Percentiles rank a stretch among this genome's conserved stretches.
phyloP scores from a whole-genome alignment of 2,888 invertebrate genomes.

The Thera britannica region DNA sequence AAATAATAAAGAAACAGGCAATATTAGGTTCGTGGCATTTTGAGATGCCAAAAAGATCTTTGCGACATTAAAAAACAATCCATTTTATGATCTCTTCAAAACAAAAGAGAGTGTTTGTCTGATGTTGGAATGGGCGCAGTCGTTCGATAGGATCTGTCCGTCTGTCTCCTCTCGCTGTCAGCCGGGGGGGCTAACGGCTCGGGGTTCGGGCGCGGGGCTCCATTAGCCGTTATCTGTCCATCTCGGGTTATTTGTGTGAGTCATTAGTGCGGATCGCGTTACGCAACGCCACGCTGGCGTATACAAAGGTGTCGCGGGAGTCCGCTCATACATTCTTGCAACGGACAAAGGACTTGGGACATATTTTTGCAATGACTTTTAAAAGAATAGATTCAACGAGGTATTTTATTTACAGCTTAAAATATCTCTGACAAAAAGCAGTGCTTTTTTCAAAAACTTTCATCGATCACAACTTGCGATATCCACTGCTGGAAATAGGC shows the following conservation, averaged over 20 bases:
- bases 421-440: no score
- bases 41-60: no score
- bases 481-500: no score
- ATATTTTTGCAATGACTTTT: conserved; percentile 18
- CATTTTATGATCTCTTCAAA: not conserved
- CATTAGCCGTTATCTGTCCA: conserved; percentile 48
- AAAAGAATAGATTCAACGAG: not conserved
- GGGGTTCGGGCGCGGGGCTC: not conserved
- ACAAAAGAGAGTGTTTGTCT: not conserved
- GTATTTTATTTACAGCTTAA: not conserved
- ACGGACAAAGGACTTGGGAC: conserved; percentile 18
- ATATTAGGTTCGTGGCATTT: no score
- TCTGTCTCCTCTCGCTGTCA: no score
- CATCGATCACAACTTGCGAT: no score
- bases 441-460: no score
- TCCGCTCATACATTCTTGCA: no score
- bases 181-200: no score
- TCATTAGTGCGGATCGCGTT: conserved; percentile 57
- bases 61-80: not conserved
- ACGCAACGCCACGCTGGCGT: conserved; percentile 45
- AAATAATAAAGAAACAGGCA: no score
- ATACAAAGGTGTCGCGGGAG: not conserved
- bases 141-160: conserved; percentile 27
- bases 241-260: conserved; percentile 48
- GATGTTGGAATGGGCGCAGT: not conserved